Evolutionary conservation across 2,113 vertebrate genomes (phyloP), one percentile per base, ranked within the genome.

Genomic region (Perca schrenkii): DNA sequence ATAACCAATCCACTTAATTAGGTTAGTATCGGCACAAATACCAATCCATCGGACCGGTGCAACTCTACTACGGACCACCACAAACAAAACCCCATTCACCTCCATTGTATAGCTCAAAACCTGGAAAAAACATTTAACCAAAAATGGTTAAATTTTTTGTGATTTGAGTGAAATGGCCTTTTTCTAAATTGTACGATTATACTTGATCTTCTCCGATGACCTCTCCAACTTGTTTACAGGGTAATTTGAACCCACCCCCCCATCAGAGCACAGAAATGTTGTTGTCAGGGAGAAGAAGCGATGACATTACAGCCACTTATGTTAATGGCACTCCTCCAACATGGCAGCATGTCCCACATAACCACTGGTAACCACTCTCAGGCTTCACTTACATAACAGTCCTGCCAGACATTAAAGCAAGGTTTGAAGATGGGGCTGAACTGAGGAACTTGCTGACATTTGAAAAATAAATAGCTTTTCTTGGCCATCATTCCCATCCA

Each of bases 201-300:
- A 34, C 31, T 10, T 49, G 49, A 73, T 60, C 36, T 19, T 65
- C 65, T 52, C 47, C 1, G 6, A 21, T 53, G 67, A 70, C 75
- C 65, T 72, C 67, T 79, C 34, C 19, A 2, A 57, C 75, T 79
- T 84, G 81, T 82, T 84, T 84, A 79, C 81, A 36, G 13, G 70
- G 75, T 74, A 52, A 84, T 68, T 21, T 58, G 71, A 83, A 50
- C 47, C 68, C 7, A 17, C 7, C 12, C 46, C 54, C 2, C 31
- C 71, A 31, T 69, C 75, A 34, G 22, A 57, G 61, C 28, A 72
- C 43, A 68, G 66, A 83, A 49, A 80, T 70, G 0, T 82, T 84
- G 86, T 77, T 79, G 74, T 64, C 74, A 69, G 70, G 71, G 82
- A 82, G 53, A 79, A 74, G 83, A 36, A 56, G 77, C 50, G 25